A percentile compares a stretch with the other conserved stretches of the same genome.
phyloP scores from a whole-genome alignment of 2,797 vertebrate species.

The Amblyopsis hoosieri region DNA sequence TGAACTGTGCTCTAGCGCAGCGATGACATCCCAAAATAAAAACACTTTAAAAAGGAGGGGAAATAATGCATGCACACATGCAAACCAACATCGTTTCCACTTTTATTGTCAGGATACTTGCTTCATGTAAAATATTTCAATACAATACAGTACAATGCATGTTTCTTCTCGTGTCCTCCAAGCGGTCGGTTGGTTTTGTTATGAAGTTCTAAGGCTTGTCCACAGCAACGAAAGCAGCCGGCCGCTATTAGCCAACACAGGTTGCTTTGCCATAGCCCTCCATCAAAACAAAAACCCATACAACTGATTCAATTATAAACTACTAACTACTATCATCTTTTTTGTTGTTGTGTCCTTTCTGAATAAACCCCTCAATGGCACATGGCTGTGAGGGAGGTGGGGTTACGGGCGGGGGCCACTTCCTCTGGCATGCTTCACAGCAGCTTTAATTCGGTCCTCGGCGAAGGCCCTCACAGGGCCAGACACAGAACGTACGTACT shows the following conservation, averaged over 20 bases:
- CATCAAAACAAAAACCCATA: conserved; percentile 77
- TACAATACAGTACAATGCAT: conserved; percentile 99
- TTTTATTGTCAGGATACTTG: conserved; percentile 98
- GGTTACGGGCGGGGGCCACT: conserved; percentile 55
- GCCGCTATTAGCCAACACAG: conserved; percentile 78
- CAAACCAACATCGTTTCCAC: conserved; percentile 73
- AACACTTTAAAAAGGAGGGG: too few relatives aligned
- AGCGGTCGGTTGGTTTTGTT: conserved; percentile 73
- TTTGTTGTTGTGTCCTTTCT: conserved; percentile 70
- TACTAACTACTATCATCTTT: conserved; percentile 74
- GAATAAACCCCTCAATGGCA: conserved; percentile 57
- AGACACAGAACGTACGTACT: conserved; percentile 32
- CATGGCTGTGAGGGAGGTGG: neutral
- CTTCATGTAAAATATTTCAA: conserved; percentile 99
- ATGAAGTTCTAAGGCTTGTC: conserved; percentile 90
- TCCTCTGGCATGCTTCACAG: conserved; percentile 72
- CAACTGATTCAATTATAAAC: conserved; percentile 82
- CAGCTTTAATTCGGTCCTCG: conserved; percentile 73
- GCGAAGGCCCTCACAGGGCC: conserved; percentile 57
- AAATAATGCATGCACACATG: neutral
- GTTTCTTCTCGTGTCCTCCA: conserved; percentile 86
- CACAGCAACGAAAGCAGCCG: conserved; percentile 81
- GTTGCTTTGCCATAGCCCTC: conserved; percentile 68
- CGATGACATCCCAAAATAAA: too few relatives aligned
- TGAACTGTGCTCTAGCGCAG: too few relatives aligned